Evolutionary conservation across 1,140 invertebrate genomes (phyloP), one percentile per base, ranked within the genome.

Genomic region (Oncopeltus fasciatus): DNA sequence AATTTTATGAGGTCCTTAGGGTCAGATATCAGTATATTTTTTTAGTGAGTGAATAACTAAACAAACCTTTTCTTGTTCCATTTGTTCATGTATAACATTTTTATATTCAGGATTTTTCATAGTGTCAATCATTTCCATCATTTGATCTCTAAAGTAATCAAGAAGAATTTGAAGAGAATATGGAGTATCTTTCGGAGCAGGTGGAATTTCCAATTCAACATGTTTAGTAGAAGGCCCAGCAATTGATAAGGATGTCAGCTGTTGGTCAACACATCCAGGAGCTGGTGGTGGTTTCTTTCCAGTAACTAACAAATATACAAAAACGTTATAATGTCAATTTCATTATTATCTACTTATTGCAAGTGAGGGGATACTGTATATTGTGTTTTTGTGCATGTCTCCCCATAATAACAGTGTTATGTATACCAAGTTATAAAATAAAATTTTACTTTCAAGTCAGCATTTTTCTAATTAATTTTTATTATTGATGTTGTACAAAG

Each of bases 181-280:
- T 0, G 90, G 88, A 56, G 88, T 88, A 60, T 84, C 83, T 67
- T 80, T 77, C 28, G 87, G 86, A 65, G 85, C 82, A 46, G 79
- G 74, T 33, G 87, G 86, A 71, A 90, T 88, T 66, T 87, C 84
- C 66, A 91, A 74, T 75, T 92, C 89, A 63, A 84, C 82, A 71
- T 92, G 88, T 26, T 78, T 77, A 9, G 78, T 73, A 66, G 75
- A 74, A 65, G 79, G 75, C 53, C 74, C 77, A 68, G 77, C 76
- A n/a, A n/a, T n/a, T 67, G 77, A 76, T 33, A 90, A 73, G 18
- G 84, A 82, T 11, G 88, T 90, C 44, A 94, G 74, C 67, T 91
- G 89, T 72, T 93, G 90, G 72, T 92, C 90, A 46, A 94, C 86
- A 69, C 88, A 92, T 46, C 91, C 91, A 16, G 88, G 90, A 18